Evolutionary conservation across 2,888 invertebrate genomes (phyloP), one percentile per base, ranked within the genome.

Genomic region (Stegophylla sp.): DNA sequence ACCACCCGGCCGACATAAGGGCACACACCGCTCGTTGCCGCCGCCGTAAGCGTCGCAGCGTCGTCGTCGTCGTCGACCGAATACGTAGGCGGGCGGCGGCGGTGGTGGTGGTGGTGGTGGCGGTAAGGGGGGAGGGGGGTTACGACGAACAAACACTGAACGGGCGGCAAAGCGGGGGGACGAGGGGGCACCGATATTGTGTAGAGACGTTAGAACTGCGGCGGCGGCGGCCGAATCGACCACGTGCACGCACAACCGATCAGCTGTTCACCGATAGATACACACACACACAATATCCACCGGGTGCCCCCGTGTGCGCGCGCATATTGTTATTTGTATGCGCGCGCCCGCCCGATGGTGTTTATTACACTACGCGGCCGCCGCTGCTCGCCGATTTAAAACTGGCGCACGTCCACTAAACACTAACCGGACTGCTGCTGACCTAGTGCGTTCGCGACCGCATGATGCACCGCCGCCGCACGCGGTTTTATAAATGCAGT

Each of bases 241-340:
- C 77, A 79, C 77, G 77, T 79, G 77, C 77, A 79, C 48, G n/a
- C n/a, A n/a, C 23, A 0, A 45, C 66, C 77, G 77, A 79, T 79
- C 77, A 79, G 77, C 77, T 79, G 77, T 69, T 79, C 61, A n/a
- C 28, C n/a, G 56, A 3, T 51, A 1, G 15, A 20, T 56, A 20
- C 20, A 10, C n/a, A 10, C 53, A 10, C n/a, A 10, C 53, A 20
- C 53, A 20, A n/a, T n/a, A 10, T 1, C 2, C 12, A 3, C 12
- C 15, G 20, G 23, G 43, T 12, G 66, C 20, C 20, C 13, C 10
- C 66, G 64, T 34, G 12, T 20, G n/a, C 23, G 17, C 26, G 17
- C 26, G 45, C n/a, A n/a, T n/a, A n/a, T n/a, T n/a, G n/a, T n/a
- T n/a, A n/a, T n/a, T n/a, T 10, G 67, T 15, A 15, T 43, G n/a